Evolutionary conservation across 30 jellyfish, hydroid and myxozoan species (phyloP).

Genomic region (Aurelia sp.): DNA sequence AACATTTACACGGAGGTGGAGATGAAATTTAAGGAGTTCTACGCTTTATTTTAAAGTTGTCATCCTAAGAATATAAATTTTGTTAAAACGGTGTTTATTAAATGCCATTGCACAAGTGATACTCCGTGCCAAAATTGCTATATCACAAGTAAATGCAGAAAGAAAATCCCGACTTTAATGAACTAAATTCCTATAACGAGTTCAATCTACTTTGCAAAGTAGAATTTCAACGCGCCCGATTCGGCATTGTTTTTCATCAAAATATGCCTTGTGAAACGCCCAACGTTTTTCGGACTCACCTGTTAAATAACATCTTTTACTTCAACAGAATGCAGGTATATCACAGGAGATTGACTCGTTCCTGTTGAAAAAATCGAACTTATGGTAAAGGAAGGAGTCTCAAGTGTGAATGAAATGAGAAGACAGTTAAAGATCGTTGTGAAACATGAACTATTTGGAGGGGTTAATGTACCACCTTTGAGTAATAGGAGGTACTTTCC

Average conservation of each 20-base stretch:
- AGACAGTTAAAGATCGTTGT: not conserved
- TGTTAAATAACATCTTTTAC: not conserved
- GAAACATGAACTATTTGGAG: slow-evolving; percentile 26
- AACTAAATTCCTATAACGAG: too few relatives aligned
- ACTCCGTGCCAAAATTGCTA: too few relatives aligned
- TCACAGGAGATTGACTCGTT: slow-evolving; percentile 47
- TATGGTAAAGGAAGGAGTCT: slow-evolving; percentile 41
- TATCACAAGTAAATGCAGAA: too few relatives aligned
- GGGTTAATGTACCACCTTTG: slow-evolving; percentile 2
- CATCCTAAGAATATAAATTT: too few relatives aligned
- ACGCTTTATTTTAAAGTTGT: too few relatives aligned
- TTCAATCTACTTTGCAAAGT: not conserved
- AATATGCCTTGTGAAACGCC: too few relatives aligned
- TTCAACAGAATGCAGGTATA: slow-evolving; percentile 40
- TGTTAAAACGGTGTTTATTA: too few relatives aligned
- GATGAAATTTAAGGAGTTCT: too few relatives aligned
- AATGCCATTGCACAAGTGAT: too few relatives aligned
- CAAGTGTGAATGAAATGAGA: slow-evolving; percentile 23
- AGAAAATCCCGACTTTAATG: too few relatives aligned
- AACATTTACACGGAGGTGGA: not conserved
- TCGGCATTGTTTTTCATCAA: too few relatives aligned
- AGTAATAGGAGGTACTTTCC: slow-evolving; percentile 22
- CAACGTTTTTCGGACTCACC: not conserved
- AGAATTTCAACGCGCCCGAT: not conserved
- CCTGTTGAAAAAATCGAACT: slow-evolving; percentile 13